A percentile compares a stretch with the other conserved stretches of the same genome.
These are phyloP conservation scores for Pelosia muscerda DNA, from an alignment of 2,888 invertebrate genomes.

Conservation along the genomic window DNA sequence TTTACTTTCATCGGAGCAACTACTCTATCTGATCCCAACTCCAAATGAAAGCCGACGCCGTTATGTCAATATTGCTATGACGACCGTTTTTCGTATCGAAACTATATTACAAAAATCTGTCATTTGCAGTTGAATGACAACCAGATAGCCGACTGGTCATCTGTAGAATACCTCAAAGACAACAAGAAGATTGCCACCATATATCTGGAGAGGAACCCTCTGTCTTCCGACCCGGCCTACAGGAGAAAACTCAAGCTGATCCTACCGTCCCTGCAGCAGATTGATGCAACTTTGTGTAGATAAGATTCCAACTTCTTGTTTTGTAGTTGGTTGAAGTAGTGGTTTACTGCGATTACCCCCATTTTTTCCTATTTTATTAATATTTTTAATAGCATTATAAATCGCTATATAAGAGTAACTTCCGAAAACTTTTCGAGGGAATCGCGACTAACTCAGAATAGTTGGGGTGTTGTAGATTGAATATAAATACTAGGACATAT, in stretches of 20 bases:
- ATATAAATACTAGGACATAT: background rate
- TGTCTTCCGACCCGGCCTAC: constrained; percentile 93
- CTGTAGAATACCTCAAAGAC: constrained; percentile 90
- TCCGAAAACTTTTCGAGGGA: too few species aligned
- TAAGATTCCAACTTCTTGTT: constrained; percentile 68
- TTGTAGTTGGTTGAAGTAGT: constrained; percentile 23
- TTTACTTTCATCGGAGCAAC: too few species aligned
- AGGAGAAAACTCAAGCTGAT: constrained; percentile 95
- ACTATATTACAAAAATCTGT: constrained; percentile 48
- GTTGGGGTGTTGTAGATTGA: constrained; percentile 30
- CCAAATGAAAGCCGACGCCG: too few species aligned
- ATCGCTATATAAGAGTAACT: too few species aligned
- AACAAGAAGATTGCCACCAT: constrained; percentile 92
- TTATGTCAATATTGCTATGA: background rate
- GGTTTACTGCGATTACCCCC: too few species aligned
- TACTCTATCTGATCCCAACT: too few species aligned
- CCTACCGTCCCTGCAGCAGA: constrained; percentile 95
- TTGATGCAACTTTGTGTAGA: constrained; percentile 97
- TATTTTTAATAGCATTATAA: too few species aligned
- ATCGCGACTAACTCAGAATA: too few species aligned
- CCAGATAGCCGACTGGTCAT: constrained; percentile 93
- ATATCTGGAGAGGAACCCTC: constrained; percentile 97
- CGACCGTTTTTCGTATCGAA: background rate
- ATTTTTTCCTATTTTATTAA: too few species aligned
- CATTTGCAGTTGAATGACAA: constrained; percentile 94